Evolutionary conservation across 2,797 vertebrate species (phyloP).

Genomic region (Apodemus agrarius): DNA sequence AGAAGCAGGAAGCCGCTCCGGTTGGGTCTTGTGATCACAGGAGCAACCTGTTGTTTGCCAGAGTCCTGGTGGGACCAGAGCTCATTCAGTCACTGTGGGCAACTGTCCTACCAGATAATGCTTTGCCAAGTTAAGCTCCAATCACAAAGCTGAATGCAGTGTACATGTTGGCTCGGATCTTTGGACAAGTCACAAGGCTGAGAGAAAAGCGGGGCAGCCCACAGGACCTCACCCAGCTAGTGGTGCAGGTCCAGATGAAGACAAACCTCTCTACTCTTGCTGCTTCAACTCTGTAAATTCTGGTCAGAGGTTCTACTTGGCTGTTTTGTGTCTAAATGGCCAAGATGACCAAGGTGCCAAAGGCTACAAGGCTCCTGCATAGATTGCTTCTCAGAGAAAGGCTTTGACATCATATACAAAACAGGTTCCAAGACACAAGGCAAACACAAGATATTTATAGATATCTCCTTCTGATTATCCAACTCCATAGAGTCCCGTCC

Average conservation of each 20-base stretch:
- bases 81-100: neutral
- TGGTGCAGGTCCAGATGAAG: neutral
- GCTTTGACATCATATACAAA: neutral
- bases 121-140: neutral
- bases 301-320: neutral
- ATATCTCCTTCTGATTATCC: neutral
- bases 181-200: neutral
- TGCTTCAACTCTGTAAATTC: neutral
- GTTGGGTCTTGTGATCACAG: neutral
- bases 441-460: neutral
- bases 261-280: neutral
- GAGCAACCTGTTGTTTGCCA: neutral
- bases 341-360: neutral
- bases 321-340: constrained; percentile 12
- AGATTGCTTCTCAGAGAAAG: neutral
- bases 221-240: neutral
- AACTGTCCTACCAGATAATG: neutral
- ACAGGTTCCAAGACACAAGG: neutral
- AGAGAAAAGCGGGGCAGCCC: neutral
- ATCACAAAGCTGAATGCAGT: neutral
- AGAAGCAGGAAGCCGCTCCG: neutral
- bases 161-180: neutral
- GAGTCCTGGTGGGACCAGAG: neutral
- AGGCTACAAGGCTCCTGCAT: neutral
- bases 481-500: neutral